These are phyloP conservation scores for Dione vanillae DNA, from an alignment of 2,888 invertebrate genomes.

Conservation along the genomic window DNA sequence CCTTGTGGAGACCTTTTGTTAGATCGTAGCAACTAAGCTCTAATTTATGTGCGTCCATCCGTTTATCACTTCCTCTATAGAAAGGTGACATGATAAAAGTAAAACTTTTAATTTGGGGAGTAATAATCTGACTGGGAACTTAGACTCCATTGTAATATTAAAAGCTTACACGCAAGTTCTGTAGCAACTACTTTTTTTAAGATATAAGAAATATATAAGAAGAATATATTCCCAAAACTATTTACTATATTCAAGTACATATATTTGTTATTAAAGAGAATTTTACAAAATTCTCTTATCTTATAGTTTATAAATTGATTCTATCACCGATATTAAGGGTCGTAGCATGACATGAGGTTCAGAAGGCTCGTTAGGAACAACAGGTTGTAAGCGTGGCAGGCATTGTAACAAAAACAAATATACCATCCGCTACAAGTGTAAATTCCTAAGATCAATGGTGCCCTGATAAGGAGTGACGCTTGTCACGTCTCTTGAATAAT, in stretches of 20 bases:
- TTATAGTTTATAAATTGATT: neutral
- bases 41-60: constrained; percentile 18
- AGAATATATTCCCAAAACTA: no score
- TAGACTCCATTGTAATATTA: neutral
- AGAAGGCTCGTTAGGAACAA: neutral
- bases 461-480: constrained; percentile 43
- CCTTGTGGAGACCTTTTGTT: constrained; percentile 22
- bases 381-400: neutral
- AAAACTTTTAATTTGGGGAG: neutral
- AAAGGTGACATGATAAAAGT: constrained; percentile 11
- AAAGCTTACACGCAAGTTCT: no score
- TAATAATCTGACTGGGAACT: neutral
- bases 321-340: neutral
- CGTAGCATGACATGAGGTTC: neutral
- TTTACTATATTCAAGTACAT: no score
- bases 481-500: constrained; percentile 45
- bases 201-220: no score
- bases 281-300: neutral
- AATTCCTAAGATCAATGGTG: constrained; percentile 20
- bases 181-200: no score
- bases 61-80: constrained; percentile 16
- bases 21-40: constrained; percentile 10
- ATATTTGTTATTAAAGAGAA: neutral
- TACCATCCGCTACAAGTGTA: constrained; percentile 7
- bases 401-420: neutral